These are phyloP conservation scores for Entomobrya proxima DNA, from an alignment of 2,888 invertebrate genomes.

Conservation along the genomic window DNA sequence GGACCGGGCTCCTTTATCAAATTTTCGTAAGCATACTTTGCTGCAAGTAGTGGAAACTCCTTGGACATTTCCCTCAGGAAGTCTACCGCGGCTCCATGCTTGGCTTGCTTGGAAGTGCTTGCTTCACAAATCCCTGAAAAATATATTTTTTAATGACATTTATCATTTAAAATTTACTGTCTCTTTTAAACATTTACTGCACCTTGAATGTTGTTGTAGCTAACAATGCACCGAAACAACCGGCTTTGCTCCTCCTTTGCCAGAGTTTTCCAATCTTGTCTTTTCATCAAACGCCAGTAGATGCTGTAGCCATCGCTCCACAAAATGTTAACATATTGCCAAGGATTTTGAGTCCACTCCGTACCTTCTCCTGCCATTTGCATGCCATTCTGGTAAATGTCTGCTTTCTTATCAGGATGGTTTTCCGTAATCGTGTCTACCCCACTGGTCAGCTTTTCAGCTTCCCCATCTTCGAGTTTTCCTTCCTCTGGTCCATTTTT, in stretches of 20 bases:
- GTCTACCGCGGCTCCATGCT: slow-evolving; percentile 22
- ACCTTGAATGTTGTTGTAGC: background rate
- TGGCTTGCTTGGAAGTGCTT: background rate
- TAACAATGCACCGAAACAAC: background rate
- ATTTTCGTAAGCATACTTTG: slow-evolving; percentile 43
- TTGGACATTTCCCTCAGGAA: slow-evolving; percentile 1
- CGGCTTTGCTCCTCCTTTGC: background rate
- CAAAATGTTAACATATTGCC: background rate
- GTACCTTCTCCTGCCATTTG: background rate
- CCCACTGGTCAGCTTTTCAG: slow-evolving; percentile 15
- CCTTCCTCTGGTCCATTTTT: too few species aligned
- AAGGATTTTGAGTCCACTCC: background rate
- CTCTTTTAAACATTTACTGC: too few species aligned
- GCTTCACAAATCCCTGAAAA: slow-evolving; percentile 17
- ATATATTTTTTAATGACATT: background rate
- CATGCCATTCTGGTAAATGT: background rate
- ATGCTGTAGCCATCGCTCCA: background rate
- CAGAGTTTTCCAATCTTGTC: background rate
- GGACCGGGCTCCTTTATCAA: too few species aligned
- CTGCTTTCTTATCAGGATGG: background rate
- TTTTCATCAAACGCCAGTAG: background rate
- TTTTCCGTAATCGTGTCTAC: background rate
- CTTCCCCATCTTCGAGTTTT: too few species aligned
- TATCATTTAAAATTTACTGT: too few species aligned
- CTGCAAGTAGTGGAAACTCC: slow-evolving; percentile 1